Base-by-base conservation (phyloP, 2,113 vertebrate species). In the Ailurus styani region DNA sequence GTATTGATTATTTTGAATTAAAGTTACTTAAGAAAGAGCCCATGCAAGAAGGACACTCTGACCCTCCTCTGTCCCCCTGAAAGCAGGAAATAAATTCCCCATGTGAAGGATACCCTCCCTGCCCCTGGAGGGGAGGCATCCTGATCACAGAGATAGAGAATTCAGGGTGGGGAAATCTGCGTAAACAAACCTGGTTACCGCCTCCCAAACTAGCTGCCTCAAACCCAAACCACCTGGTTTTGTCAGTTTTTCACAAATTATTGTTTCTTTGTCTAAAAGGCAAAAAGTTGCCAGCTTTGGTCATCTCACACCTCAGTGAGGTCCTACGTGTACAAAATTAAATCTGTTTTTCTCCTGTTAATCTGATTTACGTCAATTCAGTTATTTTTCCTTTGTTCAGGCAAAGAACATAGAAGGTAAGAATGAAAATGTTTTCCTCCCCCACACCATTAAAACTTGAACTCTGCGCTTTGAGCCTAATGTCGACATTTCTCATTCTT, bases 371-470 rank as follows among this genome's bases (percentile, higher is more conserved):
- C 1, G 5, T 52, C 47, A 78, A 52, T 78, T 52, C 47, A 52
- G 12, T 52, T 34, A 78, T 34, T n/a, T n/a, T n/a, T n/a, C n/a
- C n/a, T n/a, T 34, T 52, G 31, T 5, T 17, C 75, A 21, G 47
- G 29, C 47, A 78, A 52, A 78, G 75, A 78, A 78, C 45, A 29
- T 52, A 78, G 75, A 52, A 52, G 47, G 47, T 21, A 52, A 52
- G 75, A 52, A 52, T 50, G 75, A 3, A 21, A 52, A 78, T 52
- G 18, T 78, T 52, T 78, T 52, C 47, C 75, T 52, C 75, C 45
- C 9, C 31, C 10, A 78, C 75, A 78, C 47, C 84, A 87, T 96
- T 95, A 97, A 97, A 96, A 91, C 91, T n/a, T 93, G 93, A 93
- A 91, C 40, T 79, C n/a, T 52, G 62, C 7, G 23, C 21, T 18